phyloP scores from a whole-genome alignment of 1,140 invertebrate species.

The Drosophila mauritiana region DNA sequence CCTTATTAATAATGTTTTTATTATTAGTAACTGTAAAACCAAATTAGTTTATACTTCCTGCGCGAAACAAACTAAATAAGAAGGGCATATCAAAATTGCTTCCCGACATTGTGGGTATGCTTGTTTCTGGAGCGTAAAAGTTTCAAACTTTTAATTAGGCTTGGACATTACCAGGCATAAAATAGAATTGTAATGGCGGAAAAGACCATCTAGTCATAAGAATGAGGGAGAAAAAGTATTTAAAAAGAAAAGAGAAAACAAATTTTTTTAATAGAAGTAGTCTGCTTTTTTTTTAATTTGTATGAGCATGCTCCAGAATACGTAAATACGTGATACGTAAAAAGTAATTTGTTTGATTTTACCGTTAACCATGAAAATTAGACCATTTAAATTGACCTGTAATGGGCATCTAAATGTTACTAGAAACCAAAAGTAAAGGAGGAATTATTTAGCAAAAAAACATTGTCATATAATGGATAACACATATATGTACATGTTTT shows the following conservation, averaged over 20 bases:
- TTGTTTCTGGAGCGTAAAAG: not conserved
- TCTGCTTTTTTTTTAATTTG: not conserved
- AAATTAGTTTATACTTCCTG: conserved; percentile 35
- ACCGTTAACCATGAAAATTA: not conserved
- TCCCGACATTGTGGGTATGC: conserved; percentile 6
- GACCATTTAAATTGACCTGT: not conserved
- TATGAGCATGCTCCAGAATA: not conserved
- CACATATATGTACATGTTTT: conserved; percentile 8
- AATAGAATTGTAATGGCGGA: conserved; percentile 3
- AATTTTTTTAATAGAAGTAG: not conserved
- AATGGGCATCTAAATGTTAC: conserved; percentile 44
- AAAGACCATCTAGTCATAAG: conserved; percentile 72
- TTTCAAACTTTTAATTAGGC: conserved; percentile 10
- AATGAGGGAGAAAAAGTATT: conserved; percentile 13
- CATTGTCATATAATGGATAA: conserved; percentile 2
- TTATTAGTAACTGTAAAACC: conserved; percentile 13
- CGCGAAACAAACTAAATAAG: conserved; percentile 16
- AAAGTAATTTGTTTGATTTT: not conserved
- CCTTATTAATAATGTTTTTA: conserved; percentile 8
- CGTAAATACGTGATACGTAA: conserved; percentile 5
- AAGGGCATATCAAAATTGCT: conserved; percentile 20
- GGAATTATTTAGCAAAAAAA: conserved; percentile 8
- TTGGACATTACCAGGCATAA: not conserved
- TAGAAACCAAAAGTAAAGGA: conserved; percentile 39
- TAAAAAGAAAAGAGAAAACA: conserved; percentile 7